Base-by-base conservation (phyloP, 92 coral and sea anemone species). In the Galaxea fascicularis region DNA sequence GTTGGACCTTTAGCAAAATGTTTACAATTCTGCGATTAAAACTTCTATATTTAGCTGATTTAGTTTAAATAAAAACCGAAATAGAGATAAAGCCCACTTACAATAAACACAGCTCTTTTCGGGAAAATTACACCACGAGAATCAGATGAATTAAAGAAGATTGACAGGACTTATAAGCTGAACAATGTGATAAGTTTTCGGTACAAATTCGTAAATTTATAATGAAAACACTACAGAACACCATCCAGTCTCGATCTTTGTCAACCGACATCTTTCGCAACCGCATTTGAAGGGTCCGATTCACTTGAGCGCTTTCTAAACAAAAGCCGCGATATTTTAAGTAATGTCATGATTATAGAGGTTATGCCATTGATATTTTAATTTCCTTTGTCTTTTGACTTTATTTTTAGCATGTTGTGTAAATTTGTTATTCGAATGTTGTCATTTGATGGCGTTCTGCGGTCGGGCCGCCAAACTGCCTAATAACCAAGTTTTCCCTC, bases 351-450 rank as follows among this genome's bases (percentile, higher is more conserved):
- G 68, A 82, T 57, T 70, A 82, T 45, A 17, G 68, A 71, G 78
- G 86, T 82, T 82, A 45, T 21, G 78, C 71, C 44, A 82, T 82
- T 82, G 86, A 82, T 82, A 82, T 82, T 82, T 70, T 70, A 82
- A 82, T 82, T 82, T 82, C 70, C 51, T 70, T 67, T 79, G 78
- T 82, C 27, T 58, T 28, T 26, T 0, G 14, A 47, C 46, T 49
- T 82, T 82, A 82, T 82, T 82, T 82, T 82, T 82, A 71, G 86
- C 35, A 41, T 66, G 13, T 28, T 35, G 78, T 70, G 86, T 70
- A 56, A 82, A 66, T 80, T 54, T 54, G 67, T 82, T 53, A 58
- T 70, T 44, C 56, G 7, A 30, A 20, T 29, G 77, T 51, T 18
- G 85, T 69, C 77, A 59, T 73, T 53, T 22, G 13, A 35, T 31